These are phyloP conservation scores for Pyrgilauda ruficollis DNA, from an alignment of 2,113 vertebrate genomes.

Conservation along the genomic window DNA sequence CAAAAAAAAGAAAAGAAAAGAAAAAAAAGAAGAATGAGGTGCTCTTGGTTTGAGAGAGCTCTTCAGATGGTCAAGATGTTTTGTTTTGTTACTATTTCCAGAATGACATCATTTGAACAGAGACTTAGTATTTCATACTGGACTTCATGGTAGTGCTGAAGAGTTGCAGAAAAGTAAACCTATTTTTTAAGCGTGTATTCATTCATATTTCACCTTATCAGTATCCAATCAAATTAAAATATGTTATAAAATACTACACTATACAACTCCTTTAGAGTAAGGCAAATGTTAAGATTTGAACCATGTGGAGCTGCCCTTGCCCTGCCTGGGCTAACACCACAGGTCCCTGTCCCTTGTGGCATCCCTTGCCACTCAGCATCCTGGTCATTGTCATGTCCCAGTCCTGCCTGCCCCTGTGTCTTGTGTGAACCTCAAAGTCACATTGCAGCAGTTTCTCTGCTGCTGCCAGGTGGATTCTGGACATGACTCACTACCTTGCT, in stretches of 20 bases:
- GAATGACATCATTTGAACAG: neutral
- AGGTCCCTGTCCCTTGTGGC: too few species aligned
- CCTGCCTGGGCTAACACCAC: neutral
- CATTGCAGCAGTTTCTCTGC: neutral
- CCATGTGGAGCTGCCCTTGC: neutral
- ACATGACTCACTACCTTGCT: too few species aligned
- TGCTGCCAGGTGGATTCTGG: neutral
- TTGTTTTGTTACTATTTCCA: neutral
- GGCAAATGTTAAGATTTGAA: neutral
- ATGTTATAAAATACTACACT: neutral
- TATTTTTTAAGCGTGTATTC: neutral
- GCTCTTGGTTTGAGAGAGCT: neutral
- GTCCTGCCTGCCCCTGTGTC: neutral
- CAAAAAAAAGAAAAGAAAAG: neutral
- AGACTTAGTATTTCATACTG: neutral
- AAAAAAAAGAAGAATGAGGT: neutral
- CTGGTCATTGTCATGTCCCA: accelerated
- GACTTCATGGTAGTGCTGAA: neutral
- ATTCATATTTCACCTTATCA: neutral
- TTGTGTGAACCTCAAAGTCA: neutral
- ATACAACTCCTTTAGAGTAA: neutral
- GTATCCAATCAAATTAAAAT: neutral
- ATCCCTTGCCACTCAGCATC: neutral
- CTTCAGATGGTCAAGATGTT: neutral
- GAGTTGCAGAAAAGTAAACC: neutral